Conservation (phyloP, 2,888 invertebrate species). For the Belgica antarctica region DNA sequence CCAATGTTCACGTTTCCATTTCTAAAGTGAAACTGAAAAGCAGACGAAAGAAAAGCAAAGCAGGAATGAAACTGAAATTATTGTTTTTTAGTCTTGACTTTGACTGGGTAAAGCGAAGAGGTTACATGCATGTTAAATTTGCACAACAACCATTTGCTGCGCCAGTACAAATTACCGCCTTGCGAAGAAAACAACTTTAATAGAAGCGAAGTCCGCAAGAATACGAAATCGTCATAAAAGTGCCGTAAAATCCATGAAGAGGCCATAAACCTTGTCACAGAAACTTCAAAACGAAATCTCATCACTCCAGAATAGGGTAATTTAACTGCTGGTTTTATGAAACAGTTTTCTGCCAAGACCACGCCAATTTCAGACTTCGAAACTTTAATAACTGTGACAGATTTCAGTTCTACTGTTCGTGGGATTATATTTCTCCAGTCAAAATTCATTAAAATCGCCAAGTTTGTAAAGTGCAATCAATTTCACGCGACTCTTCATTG, state of each 20-base stretch:
- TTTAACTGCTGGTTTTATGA: too few relatives aligned
- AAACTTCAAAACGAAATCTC: too few relatives aligned
- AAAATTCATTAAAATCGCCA: slow-evolving; percentile 12
- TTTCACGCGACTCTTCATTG: not conserved
- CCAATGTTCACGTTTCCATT: slow-evolving; percentile 4
- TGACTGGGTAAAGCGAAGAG: not conserved
- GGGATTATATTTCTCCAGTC: slow-evolving; percentile 7
- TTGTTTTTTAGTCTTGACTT: slow-evolving; percentile 21
- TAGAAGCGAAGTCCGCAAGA: not conserved
- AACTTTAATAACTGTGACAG: not conserved
- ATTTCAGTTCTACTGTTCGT: not conserved
- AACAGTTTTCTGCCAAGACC: too few relatives aligned
- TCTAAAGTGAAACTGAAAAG: slow-evolving; percentile 26
- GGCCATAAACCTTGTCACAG: not conserved
- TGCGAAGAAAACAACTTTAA: slow-evolving; percentile 9
- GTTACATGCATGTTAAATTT: not conserved
- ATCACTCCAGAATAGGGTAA: not conserved
- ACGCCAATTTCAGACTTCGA: slow-evolving; percentile 1
- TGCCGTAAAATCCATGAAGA: not conserved
- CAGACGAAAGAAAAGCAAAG: slow-evolving; percentile 10
- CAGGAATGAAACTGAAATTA: slow-evolving; percentile 7
- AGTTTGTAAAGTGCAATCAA: slow-evolving; percentile 22
- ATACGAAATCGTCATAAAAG: not conserved
- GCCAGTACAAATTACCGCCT: not conserved
- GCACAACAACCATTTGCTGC: not conserved